These are phyloP conservation scores for Coelinius sp. DNA, from an alignment of 2,888 invertebrate genomes.

Conservation along the genomic window DNA sequence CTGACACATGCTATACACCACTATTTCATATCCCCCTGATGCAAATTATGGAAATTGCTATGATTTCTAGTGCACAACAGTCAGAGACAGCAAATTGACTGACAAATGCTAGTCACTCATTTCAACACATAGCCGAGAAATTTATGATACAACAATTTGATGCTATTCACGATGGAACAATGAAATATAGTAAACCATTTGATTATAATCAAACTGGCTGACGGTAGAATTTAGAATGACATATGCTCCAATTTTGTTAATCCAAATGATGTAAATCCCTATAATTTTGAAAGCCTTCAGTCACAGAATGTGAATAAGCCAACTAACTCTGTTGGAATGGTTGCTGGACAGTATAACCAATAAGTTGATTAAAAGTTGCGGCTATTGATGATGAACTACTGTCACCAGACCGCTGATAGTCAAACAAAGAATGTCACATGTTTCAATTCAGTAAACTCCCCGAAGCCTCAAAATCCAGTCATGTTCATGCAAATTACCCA, in stretches of 20 bases:
- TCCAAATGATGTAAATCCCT: not conserved
- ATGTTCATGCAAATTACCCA: slow-evolving; percentile 12
- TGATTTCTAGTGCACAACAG: not conserved
- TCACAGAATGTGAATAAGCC: not conserved
- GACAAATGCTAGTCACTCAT: not conserved
- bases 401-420: not conserved
- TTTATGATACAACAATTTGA: slow-evolving; percentile 1
- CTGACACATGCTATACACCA: too few species aligned
- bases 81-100: not conserved
- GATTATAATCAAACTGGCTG: not conserved
- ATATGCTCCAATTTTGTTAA: not conserved
- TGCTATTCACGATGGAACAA: not conserved
- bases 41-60: not conserved
- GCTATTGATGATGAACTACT: not conserved
- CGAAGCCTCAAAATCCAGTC: not conserved
- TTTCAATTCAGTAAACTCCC: not conserved
- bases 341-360: not conserved
- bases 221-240: not conserved
- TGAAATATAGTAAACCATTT: not conserved
- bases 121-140: not conserved
- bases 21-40: not conserved
- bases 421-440: not conserved
- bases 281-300: not conserved
- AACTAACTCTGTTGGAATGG: not conserved
- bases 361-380: not conserved